These are phyloP conservation scores for Cancer borealis DNA, from an alignment of 2,888 invertebrate genomes.

Conservation along the genomic window DNA sequence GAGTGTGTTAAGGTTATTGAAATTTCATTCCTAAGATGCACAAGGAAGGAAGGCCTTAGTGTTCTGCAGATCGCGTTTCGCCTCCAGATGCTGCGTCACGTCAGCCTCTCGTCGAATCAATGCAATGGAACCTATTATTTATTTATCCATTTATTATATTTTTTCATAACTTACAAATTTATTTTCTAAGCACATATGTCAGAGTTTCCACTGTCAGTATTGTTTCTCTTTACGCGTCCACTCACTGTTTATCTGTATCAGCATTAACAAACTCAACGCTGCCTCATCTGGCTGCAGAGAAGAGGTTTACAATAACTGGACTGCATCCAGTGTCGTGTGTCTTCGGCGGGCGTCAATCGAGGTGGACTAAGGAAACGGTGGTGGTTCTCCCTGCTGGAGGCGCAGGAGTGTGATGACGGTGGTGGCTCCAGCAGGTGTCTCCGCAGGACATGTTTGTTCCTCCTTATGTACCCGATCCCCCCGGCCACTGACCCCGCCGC, in stretches of 20 bases:
- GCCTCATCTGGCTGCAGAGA: not conserved
- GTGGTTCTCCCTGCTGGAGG: constrained; percentile 17
- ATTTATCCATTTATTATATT: not conserved
- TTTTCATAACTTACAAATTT: not conserved
- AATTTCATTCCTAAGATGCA: not conserved
- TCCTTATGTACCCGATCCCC: constrained; percentile 30
- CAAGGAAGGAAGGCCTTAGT: not conserved
- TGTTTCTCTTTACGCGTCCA: not conserved
- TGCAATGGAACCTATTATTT: not conserved
- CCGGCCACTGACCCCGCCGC: constrained; percentile 54
- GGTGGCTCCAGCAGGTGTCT: constrained; percentile 49
- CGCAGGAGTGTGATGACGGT: not conserved
- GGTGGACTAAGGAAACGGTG: not conserved
- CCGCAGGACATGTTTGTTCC: constrained; percentile 46
- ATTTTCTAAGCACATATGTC: not conserved
- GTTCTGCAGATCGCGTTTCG: not conserved
- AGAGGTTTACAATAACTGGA: not conserved
- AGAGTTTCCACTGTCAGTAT: not conserved
- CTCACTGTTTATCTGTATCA: not conserved
- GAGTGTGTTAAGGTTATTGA: not conserved
- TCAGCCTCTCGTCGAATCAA: not conserved
- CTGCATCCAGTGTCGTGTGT: not conserved
- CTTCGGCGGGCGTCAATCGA: not conserved
- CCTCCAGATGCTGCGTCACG: not conserved
- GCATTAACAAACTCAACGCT: not conserved